Conservation (phyloP, 2,888 invertebrate species). For the Willowsia nigromaculata region DNA sequence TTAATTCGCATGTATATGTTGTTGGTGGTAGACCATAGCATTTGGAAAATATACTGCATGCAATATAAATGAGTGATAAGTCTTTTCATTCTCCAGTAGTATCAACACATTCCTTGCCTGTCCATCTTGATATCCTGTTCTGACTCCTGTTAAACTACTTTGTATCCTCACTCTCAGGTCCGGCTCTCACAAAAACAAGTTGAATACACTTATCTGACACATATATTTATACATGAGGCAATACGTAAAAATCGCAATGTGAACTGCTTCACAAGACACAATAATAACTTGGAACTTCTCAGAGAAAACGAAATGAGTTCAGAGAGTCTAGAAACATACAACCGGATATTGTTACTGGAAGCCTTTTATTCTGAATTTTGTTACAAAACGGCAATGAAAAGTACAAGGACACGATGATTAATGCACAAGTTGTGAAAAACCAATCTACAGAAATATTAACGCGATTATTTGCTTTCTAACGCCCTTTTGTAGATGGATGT, state of each 20-base stretch:
- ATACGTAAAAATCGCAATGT: background rate
- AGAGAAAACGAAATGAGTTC: background rate
- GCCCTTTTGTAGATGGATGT: conserved; percentile 15
- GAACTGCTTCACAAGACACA: background rate
- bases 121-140: conserved; percentile 29
- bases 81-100: conserved; percentile 21
- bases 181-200: conserved; percentile 20
- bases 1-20: conserved; percentile 29
- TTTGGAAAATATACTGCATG: background rate
- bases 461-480: conserved; percentile 2
- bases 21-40: background rate
- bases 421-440: background rate
- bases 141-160: conserved; percentile 21
- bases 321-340: background rate
- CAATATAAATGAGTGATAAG: conserved; percentile 52
- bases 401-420: conserved; percentile 17
- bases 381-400: background rate
- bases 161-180: background rate
- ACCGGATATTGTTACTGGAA: conserved; percentile 30
- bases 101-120: background rate
- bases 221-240: background rate
- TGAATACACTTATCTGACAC: background rate
- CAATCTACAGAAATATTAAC: background rate
- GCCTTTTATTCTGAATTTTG: background rate
- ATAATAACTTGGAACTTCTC: background rate